Evolutionary conservation across 2,888 invertebrate genomes (phyloP).

Genomic region (Saturnia pavonia): DNA sequence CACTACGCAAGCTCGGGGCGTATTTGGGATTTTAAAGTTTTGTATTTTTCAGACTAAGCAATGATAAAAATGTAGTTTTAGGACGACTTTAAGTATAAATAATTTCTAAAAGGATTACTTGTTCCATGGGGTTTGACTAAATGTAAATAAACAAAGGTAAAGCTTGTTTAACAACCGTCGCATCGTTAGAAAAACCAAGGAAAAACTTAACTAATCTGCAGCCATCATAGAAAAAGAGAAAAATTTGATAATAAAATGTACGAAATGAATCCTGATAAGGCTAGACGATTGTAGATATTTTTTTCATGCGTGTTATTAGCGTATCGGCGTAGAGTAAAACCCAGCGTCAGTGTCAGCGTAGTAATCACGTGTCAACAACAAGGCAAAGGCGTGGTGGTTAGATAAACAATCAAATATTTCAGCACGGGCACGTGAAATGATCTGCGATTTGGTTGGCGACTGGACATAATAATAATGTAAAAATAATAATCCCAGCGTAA

Average conservation of each 20-base stretch:
- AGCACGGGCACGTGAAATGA: neutral
- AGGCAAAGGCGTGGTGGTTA: neutral
- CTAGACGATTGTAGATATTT: neutral
- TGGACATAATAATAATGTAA: neutral
- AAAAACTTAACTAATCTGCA: neutral
- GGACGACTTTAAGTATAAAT: too few species aligned
- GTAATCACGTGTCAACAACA: constrained; percentile 6
- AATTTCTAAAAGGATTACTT: too few species aligned
- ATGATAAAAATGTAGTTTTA: too few species aligned
- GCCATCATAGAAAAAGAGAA: neutral
- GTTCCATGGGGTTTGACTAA: too few species aligned
- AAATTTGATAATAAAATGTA: neutral
- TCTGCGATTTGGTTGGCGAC: neutral
- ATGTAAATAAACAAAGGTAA: neutral
- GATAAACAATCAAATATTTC: constrained; percentile 11
- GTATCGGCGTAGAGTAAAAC: neutral
- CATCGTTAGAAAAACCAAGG: neutral
- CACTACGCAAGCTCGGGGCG: neutral
- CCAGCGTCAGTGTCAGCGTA: neutral
- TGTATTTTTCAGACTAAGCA: too few species aligned
- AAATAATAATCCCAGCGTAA: neutral
- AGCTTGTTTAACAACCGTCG: neutral
- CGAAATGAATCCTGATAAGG: neutral
- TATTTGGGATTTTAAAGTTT: too few species aligned
- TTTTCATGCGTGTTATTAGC: neutral